phyloP scores from a whole-genome alignment of 2,888 invertebrate species.

The Melinaea menophilus region DNA sequence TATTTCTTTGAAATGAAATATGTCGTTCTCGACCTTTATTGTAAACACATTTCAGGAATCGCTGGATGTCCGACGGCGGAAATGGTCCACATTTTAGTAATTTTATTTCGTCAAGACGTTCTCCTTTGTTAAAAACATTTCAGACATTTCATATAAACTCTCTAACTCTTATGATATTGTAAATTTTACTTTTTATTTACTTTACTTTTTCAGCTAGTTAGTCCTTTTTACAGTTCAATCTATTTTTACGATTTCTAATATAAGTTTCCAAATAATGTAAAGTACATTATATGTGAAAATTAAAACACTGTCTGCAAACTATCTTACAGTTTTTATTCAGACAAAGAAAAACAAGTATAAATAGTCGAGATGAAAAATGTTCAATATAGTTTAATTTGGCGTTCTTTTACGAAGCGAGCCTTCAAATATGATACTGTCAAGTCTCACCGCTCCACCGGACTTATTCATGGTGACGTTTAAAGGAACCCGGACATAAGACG shows the following conservation, averaged over 20 bases:
- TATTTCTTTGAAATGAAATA: slow-evolving; percentile 74
- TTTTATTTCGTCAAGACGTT: slow-evolving; percentile 54
- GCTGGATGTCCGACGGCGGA: slow-evolving; percentile 56
- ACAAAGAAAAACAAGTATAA: slow-evolving; percentile 30
- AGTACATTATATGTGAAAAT: background rate
- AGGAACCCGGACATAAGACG: slow-evolving; percentile 31
- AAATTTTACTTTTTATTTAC: too few relatives aligned
- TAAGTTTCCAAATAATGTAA: background rate
- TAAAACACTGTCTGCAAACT: background rate
- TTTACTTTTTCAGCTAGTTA: too few relatives aligned
- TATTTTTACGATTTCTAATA: too few relatives aligned
- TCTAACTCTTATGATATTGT: too few relatives aligned
- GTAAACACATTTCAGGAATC: slow-evolving; percentile 75
- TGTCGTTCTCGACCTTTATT: slow-evolving; percentile 60
- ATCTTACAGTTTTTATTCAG: background rate
- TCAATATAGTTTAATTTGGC: slow-evolving; percentile 73
- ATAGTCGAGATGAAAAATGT: slow-evolving; percentile 50
- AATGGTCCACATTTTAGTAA: slow-evolving; percentile 58
- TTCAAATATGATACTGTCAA: slow-evolving; percentile 67
- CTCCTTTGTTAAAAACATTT: slow-evolving; percentile 44
- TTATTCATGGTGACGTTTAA: slow-evolving; percentile 63
- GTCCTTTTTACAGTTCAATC: too few relatives aligned
- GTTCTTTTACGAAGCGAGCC: slow-evolving; percentile 50
- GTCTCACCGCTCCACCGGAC: slow-evolving; percentile 57
- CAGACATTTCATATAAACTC: slow-evolving; percentile 28